phyloP scores from a whole-genome alignment of 2,797 vertebrate species.

The Poeciliopsis turneri region DNA sequence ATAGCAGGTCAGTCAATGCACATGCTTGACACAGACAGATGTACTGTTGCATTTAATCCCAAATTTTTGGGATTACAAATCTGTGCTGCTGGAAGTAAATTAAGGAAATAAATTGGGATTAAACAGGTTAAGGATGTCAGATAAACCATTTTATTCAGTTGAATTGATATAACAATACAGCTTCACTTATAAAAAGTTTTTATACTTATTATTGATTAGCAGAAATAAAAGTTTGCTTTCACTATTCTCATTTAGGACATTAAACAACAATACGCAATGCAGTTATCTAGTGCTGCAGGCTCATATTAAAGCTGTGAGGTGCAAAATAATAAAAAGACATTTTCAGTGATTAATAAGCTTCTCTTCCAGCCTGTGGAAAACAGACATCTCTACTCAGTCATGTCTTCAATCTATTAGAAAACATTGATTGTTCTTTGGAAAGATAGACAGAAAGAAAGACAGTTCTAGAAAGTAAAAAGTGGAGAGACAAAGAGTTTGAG shows the following conservation, averaged over 20 bases:
- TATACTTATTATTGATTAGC: background rate
- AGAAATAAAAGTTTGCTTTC: slow-evolving; percentile 20
- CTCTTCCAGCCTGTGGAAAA: slow-evolving; percentile 61
- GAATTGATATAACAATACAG: background rate
- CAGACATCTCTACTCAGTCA: slow-evolving; percentile 75
- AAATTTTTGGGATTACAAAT: too few relatives aligned
- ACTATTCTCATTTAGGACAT: slow-evolving; percentile 8
- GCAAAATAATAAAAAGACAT: slow-evolving; percentile 76
- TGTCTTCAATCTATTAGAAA: slow-evolving; percentile 78
- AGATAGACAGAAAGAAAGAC: background rate
- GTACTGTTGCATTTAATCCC: background rate
- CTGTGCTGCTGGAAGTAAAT: too few relatives aligned
- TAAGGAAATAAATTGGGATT: too few relatives aligned
- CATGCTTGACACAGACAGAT: background rate
- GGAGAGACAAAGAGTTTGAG: slow-evolving; percentile 19
- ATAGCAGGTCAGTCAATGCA: too few relatives aligned
- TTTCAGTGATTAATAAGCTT: slow-evolving; percentile 78
- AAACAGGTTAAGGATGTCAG: background rate
- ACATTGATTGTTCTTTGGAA: slow-evolving; percentile 72
- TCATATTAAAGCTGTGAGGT: slow-evolving; percentile 33
- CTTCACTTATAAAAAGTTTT: background rate
- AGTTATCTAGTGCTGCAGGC: slow-evolving; percentile 45
- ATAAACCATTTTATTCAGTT: background rate
- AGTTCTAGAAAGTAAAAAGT: slow-evolving; percentile 8
- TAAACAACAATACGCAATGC: slow-evolving; percentile 7